These are phyloP conservation scores for Apaloderma vittatum DNA, from an alignment of 2,113 vertebrate genomes.

Conservation along the genomic window DNA sequence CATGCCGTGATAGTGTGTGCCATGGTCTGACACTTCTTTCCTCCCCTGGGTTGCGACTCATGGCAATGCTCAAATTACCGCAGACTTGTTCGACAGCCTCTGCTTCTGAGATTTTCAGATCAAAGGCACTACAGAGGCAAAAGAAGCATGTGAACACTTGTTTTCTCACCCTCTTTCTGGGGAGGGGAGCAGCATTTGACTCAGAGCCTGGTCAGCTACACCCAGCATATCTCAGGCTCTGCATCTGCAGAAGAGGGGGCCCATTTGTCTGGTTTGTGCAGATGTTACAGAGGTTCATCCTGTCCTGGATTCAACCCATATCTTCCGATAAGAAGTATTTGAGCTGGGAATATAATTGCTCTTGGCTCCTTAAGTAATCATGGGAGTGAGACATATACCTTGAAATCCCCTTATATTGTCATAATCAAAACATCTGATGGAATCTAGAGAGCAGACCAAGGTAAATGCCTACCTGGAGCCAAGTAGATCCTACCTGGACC, in stretches of 20 bases:
- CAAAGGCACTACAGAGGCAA: conserved; percentile 29
- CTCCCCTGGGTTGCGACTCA: not conserved
- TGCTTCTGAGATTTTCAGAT: not conserved
- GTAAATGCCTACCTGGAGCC: not conserved
- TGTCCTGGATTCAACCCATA: not conserved
- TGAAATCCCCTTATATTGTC: not conserved
- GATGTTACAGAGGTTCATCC: not conserved
- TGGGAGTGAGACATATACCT: not conserved
- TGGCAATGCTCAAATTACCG: not conserved
- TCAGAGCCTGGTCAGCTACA: conserved; percentile 37
- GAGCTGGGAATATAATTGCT: not conserved
- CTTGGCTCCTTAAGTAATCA: not conserved
- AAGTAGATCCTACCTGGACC: not conserved
- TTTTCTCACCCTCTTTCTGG: not conserved
- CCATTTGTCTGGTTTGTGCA: not conserved
- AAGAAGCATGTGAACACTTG: conserved; percentile 48
- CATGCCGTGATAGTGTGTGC: fast-evolving
- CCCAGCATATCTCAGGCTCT: not conserved
- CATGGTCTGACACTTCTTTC: not conserved
- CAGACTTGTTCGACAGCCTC: conserved; percentile 45
- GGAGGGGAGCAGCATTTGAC: conserved; percentile 1
- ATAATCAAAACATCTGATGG: not conserved
- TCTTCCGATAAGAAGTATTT: not conserved
- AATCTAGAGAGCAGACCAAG: not conserved
- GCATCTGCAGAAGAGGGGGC: not conserved